Conservation (phyloP, 2,113 vertebrate species). For the Pleuronectes platessa region DNA sequence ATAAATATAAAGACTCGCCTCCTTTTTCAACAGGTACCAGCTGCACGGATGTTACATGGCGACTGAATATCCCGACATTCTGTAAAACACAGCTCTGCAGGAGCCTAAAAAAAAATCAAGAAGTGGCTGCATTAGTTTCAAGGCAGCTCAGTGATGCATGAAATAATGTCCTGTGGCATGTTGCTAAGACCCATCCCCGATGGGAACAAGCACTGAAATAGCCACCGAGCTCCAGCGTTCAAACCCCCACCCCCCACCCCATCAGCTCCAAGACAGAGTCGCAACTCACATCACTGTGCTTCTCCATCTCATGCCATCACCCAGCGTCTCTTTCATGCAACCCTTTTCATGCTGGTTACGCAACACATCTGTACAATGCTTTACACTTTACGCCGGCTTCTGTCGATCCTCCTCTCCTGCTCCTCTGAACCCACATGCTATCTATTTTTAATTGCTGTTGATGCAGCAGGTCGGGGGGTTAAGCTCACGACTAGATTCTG, state of each 20-base stretch:
- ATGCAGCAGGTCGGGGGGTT: constrained; percentile 28
- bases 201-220: constrained; percentile 77
- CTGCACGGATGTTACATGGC: background rate
- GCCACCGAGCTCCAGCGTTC: constrained; percentile 47
- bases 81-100: constrained; percentile 53
- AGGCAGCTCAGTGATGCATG: constrained; percentile 88
- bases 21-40: constrained; percentile 16
- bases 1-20: background rate
- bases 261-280: constrained; percentile 28
- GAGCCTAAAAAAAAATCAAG: constrained; percentile 74
- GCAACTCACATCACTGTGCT: constrained; percentile 13
- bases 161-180: constrained; percentile 87
- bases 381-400: constrained; percentile 16
- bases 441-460: constrained; percentile 37
- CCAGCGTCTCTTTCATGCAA: constrained; percentile 29
- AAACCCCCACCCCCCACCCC: background rate
- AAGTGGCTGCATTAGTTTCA: constrained; percentile 85
- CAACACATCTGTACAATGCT: constrained; percentile 20
- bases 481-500: constrained; percentile 10
- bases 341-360: constrained; percentile 29
- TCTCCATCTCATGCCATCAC: constrained; percentile 39
- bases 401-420: constrained; percentile 2
- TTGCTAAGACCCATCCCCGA: constrained; percentile 81
- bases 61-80: constrained; percentile 33
- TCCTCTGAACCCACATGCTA: constrained; percentile 24